Evolutionary conservation across 1,140 invertebrate genomes (phyloP), one percentile per base, ranked within the genome.

Genomic region (Drosophila lacertosa): DNA sequence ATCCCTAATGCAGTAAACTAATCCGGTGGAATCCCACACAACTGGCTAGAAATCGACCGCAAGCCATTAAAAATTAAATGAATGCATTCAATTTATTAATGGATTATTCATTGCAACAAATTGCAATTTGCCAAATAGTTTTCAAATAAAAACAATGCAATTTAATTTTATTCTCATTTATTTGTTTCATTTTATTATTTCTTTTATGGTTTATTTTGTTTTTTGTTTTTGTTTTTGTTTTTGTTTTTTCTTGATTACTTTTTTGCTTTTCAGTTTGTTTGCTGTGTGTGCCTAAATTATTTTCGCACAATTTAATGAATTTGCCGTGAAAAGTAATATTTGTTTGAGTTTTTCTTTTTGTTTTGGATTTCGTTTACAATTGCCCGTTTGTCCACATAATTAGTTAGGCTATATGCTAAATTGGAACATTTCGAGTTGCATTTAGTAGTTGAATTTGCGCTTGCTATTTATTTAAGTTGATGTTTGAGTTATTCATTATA

Each of bases 341-440:
- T 60, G 47, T 29, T 75, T 60, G 47, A 22, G 35, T 45, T 71
- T 53, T 24, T 77, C 39, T 74, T 53, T 51, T 40, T 68, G n/a
- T 54, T 26, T 32, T 42, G 15, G 26, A 32, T 54, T 58, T 58
- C 33, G 50, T 44, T 53, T 54, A 54, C 29, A 51, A 51, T 63
- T 68, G 70, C 74, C 47, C 59, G 51, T 57, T 70, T 81, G 48
- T 81, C 57, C 82, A 74, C 74, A 58, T 74, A 86, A 86, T 86
- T 86, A 81, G 77, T 86, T 76, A 53, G 37, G 63, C 66, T 82
- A 82, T 48, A 57, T 76, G 84, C 82, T 86, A 86, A 78, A 88
- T 88, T 82, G 82, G 82, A 86, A 86, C 82, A 86, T 86, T 86
- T 75, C 50, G 77, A 82, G 82, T 86, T 86, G 82, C 82, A 77